A percentile compares a stretch with the other conserved stretches of the same genome.
These are phyloP conservation scores for Enteromius trimaculatus DNA, from an alignment of 2,797 vertebrate genomes.

Conservation along the genomic window DNA sequence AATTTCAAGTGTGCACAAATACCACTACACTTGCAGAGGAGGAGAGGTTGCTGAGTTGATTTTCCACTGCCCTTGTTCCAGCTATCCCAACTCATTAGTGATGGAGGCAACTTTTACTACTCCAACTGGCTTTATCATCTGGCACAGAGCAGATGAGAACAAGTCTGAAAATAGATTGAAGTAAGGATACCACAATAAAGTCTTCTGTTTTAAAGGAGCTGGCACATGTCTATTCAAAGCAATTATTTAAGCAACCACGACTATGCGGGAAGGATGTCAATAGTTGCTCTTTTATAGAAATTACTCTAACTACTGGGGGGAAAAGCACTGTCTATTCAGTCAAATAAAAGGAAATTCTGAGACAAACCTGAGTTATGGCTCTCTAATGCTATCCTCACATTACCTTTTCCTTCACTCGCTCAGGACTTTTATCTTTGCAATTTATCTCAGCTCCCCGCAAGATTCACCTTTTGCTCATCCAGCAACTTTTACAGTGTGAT, in stretches of 20 bases:
- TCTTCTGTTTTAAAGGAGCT: slow-evolving; percentile 37
- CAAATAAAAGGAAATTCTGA: slow-evolving; percentile 34
- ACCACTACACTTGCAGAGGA: slow-evolving; percentile 28
- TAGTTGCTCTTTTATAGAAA: slow-evolving; percentile 37
- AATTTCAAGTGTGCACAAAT: slow-evolving; percentile 34
- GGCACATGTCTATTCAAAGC: slow-evolving; percentile 36
- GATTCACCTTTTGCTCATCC: slow-evolving; percentile 52
- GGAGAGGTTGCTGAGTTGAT: slow-evolving; percentile 38
- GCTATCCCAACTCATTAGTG: slow-evolving; percentile 60
- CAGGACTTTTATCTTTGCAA: slow-evolving; percentile 42
- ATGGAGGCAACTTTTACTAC: slow-evolving; percentile 58
- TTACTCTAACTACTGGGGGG: neutral
- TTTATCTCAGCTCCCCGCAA: slow-evolving; percentile 26
- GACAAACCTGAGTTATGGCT: slow-evolving; percentile 35
- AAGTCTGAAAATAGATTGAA: slow-evolving; percentile 58
- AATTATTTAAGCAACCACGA: slow-evolving; percentile 32
- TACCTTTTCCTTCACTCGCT: slow-evolving; percentile 36
- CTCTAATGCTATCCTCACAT: slow-evolving; percentile 43
- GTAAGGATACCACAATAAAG: slow-evolving; percentile 51
- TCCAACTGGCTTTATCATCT: slow-evolving; percentile 58
- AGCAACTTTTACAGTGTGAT: slow-evolving; percentile 53
- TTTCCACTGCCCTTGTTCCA: slow-evolving; percentile 45
- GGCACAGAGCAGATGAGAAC: slow-evolving; percentile 47
- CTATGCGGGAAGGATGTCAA: slow-evolving; percentile 15
- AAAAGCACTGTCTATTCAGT: neutral